Conservation (phyloP, 1,140 invertebrate species). For the Cephus cinctus region DNA sequence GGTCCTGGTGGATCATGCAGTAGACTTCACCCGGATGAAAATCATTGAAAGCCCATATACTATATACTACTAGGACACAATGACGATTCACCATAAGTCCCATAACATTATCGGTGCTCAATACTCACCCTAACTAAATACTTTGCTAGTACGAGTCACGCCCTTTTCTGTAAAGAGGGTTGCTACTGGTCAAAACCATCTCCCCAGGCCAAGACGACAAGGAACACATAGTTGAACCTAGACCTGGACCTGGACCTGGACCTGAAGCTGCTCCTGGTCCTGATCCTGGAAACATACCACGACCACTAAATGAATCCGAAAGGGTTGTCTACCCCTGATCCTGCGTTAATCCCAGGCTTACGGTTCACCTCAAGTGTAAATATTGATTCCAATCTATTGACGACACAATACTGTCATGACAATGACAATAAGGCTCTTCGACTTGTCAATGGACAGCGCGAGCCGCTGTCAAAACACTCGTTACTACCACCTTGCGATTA, state of each 20-base stretch:
- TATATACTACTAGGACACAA: slow-evolving; percentile 29
- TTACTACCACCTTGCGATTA: slow-evolving; percentile 29
- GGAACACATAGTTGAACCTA: neutral
- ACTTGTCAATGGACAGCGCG: slow-evolving; percentile 11
- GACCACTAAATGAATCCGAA: slow-evolving; percentile 23
- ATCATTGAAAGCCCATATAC: slow-evolving; percentile 24
- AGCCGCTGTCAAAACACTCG: slow-evolving; percentile 47
- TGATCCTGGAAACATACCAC: neutral
- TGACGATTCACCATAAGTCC: slow-evolving; percentile 28
- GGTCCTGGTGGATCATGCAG: slow-evolving; percentile 23
- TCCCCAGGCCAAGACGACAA: neutral
- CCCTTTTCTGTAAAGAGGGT: slow-evolving; percentile 16
- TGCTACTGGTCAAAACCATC: neutral
- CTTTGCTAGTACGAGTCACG: slow-evolving; percentile 20
- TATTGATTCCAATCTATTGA: slow-evolving; percentile 49
- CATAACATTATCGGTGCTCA: slow-evolving; percentile 35
- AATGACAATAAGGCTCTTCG: slow-evolving; percentile 12
- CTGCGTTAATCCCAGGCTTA: slow-evolving; percentile 42
- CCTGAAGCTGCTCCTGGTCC: slow-evolving; percentile 2
- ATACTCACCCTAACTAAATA: slow-evolving; percentile 34
- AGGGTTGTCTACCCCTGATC: slow-evolving; percentile 36
- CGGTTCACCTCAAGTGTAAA: slow-evolving; percentile 40
- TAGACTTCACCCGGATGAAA: slow-evolving; percentile 26
- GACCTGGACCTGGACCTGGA: slow-evolving; percentile 1
- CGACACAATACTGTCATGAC: slow-evolving; percentile 24